These are phyloP conservation scores for Ifrita kowaldi DNA, from an alignment of 2,113 vertebrate genomes.

Conservation along the genomic window DNA sequence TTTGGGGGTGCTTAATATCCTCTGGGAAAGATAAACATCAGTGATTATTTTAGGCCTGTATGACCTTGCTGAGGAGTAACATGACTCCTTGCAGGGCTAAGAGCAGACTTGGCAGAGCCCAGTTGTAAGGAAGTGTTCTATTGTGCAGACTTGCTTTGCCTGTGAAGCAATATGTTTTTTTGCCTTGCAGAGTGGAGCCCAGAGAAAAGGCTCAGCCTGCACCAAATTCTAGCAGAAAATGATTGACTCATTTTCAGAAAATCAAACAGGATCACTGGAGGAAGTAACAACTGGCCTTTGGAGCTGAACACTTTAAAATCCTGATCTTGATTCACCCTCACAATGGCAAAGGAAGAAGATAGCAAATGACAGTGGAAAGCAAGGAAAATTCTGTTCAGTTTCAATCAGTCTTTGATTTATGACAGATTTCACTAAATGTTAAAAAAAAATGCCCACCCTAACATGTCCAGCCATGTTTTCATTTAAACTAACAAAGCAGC, in stretches of 20 bases:
- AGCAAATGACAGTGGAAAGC: not conserved
- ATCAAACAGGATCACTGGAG: slow-evolving; percentile 38
- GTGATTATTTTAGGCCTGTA: slow-evolving; percentile 29
- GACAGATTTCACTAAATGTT: slow-evolving; percentile 12
- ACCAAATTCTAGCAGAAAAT: slow-evolving; percentile 28
- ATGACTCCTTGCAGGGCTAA: slow-evolving; percentile 26
- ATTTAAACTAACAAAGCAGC: slow-evolving; percentile 30
- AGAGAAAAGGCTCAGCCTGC: slow-evolving; percentile 13
- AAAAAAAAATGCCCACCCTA: not conserved
- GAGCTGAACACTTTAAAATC: not conserved
- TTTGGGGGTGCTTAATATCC: slow-evolving; percentile 47
- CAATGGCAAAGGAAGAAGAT: not conserved
- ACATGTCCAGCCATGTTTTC: not conserved
- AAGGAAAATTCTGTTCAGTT: slow-evolving; percentile 17
- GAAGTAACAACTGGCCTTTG: slow-evolving; percentile 21
- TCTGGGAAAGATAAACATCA: slow-evolving; percentile 56
- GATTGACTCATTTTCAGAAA: slow-evolving; percentile 60
- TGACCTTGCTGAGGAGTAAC: slow-evolving; percentile 50
- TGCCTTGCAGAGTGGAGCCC: slow-evolving; percentile 5
- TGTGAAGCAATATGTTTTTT: slow-evolving; percentile 41
- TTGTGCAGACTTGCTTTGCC: slow-evolving; percentile 59
- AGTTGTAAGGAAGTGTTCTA: slow-evolving; percentile 44
- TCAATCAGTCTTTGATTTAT: slow-evolving; percentile 7
- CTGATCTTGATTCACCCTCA: not conserved
- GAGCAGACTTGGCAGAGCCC: slow-evolving; percentile 35